Percentiles rank a stretch among this genome's conserved stretches.
These are phyloP conservation scores for Gallinago solitaria DNA, from an alignment of 2,797 vertebrate species.

Conservation along the genomic window DNA sequence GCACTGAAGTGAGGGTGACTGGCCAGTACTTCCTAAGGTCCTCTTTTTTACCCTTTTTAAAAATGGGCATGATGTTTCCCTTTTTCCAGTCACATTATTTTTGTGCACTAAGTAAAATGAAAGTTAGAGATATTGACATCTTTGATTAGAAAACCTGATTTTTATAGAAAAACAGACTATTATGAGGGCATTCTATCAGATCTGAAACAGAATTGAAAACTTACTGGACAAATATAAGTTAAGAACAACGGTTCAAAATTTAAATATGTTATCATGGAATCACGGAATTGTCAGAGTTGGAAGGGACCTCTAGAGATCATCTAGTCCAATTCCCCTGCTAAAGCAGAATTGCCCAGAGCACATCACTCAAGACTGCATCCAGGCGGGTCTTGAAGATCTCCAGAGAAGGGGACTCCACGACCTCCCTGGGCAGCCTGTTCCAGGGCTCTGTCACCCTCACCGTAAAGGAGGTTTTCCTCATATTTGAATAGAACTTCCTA, in stretches of 20 bases:
- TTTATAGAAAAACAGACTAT: background rate
- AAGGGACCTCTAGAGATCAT: too few species aligned
- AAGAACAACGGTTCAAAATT: background rate
- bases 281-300: too few species aligned
- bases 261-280: background rate
- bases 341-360: too few species aligned
- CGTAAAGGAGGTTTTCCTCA: too few species aligned
- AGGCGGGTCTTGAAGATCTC: too few species aligned
- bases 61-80: background rate
- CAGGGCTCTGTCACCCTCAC: too few species aligned
- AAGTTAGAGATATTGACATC: background rate
- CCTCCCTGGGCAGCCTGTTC: too few species aligned
- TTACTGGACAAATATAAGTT: background rate
- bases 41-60: background rate
- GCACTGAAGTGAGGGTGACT: background rate
- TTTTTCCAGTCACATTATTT: background rate
- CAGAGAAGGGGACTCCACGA: too few species aligned
- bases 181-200: background rate
- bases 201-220: background rate
- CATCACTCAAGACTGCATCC: too few species aligned
- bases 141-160: background rate
- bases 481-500: too few species aligned
- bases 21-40: background rate
- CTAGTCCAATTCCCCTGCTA: too few species aligned
- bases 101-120: background rate